These are phyloP conservation scores for Sitophilus oryzae DNA, from an alignment of 1,140 invertebrate species.

Conservation along the genomic window DNA sequence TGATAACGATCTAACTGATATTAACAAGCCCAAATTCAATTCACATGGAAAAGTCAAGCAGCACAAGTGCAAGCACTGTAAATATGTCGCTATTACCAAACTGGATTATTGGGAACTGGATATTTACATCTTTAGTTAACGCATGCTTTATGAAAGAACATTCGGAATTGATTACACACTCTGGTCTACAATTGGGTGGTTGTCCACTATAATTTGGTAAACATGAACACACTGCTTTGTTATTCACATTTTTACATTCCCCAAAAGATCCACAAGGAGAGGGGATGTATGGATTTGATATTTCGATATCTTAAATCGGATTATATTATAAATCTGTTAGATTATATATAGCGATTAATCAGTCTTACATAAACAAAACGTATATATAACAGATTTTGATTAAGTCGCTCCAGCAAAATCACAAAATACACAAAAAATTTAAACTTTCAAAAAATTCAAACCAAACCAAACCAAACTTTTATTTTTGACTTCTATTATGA, in stretches of 20 bases:
- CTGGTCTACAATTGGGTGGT: conserved; percentile 58
- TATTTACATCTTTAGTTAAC: conserved; percentile 61
- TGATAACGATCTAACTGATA: conserved; percentile 42
- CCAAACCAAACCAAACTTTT: no score
- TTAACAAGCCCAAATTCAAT: conserved; percentile 66
- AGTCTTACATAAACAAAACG: no score
- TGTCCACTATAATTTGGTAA: conserved; percentile 54
- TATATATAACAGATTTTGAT: no score
- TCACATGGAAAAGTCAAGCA: conserved; percentile 80
- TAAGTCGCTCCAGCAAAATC: no score
- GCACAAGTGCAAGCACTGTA: conserved; percentile 90
- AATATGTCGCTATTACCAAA: conserved; percentile 78
- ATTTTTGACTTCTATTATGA: no score
- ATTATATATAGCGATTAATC: no score
- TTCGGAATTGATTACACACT: conserved; percentile 58
- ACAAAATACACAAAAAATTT: no score
- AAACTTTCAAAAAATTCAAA: no score
- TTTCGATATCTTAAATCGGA: no score
- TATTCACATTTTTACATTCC: conserved; percentile 54
- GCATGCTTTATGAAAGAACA: conserved; percentile 56
- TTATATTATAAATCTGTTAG: no score
- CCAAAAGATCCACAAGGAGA: conserved; percentile 64
- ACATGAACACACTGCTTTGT: conserved; percentile 57
- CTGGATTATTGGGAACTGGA: conserved; percentile 88
- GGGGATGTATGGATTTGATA: conserved; percentile 64